These are phyloP conservation scores for Noctua comes DNA, from an alignment of 2,888 invertebrate species.

Conservation along the genomic window DNA sequence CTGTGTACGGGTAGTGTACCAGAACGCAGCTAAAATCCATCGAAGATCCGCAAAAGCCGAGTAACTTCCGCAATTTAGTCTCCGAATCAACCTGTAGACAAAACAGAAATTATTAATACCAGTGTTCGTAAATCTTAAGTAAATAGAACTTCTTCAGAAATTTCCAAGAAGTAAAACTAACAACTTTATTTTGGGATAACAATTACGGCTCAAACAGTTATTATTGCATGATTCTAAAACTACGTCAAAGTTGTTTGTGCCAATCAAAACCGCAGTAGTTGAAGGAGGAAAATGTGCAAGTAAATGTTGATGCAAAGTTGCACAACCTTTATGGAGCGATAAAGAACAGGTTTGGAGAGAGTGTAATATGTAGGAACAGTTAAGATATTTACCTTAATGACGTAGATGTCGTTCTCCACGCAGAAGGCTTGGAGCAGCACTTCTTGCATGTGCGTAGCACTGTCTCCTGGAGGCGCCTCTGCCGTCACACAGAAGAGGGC, in stretches of 20 bases:
- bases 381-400: conserved; percentile 91
- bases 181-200: background rate
- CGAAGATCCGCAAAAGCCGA: conserved; percentile 83
- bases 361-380: conserved; percentile 4
- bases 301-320: conserved; percentile 41
- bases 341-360: conserved; percentile 42
- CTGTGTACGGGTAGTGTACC: conserved; percentile 88
- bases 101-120: conserved; percentile 68
- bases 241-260: conserved; percentile 20
- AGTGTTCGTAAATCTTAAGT: conserved; percentile 15
- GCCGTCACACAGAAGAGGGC: conserved; percentile 93
- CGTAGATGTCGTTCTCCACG: conserved; percentile 94
- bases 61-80: conserved; percentile 86
- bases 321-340: conserved; percentile 37
- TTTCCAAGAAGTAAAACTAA: conserved; percentile 1
- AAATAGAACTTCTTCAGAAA: background rate
- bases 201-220: background rate
- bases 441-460: conserved; percentile 94
- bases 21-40: conserved; percentile 90
- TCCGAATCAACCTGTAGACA: conserved; percentile 90
- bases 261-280: background rate
- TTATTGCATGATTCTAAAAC: background rate
- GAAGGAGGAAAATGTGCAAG: conserved; percentile 52
- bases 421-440: conserved; percentile 94
- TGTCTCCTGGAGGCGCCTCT: conserved; percentile 92